phyloP scores from a whole-genome alignment of 2,888 invertebrate genomes.

The Augiades crinisus region DNA sequence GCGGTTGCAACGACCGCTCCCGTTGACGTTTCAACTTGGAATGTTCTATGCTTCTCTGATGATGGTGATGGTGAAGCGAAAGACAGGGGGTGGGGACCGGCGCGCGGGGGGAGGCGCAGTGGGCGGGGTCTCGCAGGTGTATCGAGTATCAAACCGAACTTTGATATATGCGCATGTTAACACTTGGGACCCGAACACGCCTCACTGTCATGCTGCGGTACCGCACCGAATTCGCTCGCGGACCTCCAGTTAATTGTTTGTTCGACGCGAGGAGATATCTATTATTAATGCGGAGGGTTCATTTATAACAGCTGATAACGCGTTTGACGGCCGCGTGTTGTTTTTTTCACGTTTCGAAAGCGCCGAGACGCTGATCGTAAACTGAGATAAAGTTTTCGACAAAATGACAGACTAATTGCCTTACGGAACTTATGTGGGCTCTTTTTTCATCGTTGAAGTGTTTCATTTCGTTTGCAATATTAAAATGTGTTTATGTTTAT shows the following conservation, averaged over 20 bases:
- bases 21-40: conserved; percentile 60
- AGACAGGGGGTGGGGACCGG: conserved; percentile 47
- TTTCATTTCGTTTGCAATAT: not conserved
- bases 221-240: conserved; percentile 40
- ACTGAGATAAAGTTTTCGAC: conserved; percentile 48
- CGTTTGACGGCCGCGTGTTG: conserved; percentile 31
- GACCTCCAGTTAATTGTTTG: conserved; percentile 57
- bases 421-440: conserved; percentile 32
- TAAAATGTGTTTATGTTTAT: no score
- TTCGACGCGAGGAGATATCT: conserved; percentile 34
- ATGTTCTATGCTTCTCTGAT: conserved; percentile 59
- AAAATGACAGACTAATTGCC: conserved; percentile 59
- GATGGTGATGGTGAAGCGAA: conserved; percentile 60
- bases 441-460: not conserved
- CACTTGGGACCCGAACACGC: conserved; percentile 65
- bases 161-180: conserved; percentile 77
- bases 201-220: conserved; percentile 61
- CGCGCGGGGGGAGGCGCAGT: conserved; percentile 41
- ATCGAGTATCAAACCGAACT: conserved; percentile 62
- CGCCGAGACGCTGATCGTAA: conserved; percentile 41
- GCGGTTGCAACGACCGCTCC: conserved; percentile 50
- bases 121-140: conserved; percentile 73
- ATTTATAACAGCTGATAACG: conserved; percentile 22
- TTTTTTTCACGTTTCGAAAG: conserved; percentile 26
- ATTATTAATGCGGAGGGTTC: conserved; percentile 13